phyloP scores from a whole-genome alignment of 2,113 vertebrate species.

The Zonotrichia leucophrys region DNA sequence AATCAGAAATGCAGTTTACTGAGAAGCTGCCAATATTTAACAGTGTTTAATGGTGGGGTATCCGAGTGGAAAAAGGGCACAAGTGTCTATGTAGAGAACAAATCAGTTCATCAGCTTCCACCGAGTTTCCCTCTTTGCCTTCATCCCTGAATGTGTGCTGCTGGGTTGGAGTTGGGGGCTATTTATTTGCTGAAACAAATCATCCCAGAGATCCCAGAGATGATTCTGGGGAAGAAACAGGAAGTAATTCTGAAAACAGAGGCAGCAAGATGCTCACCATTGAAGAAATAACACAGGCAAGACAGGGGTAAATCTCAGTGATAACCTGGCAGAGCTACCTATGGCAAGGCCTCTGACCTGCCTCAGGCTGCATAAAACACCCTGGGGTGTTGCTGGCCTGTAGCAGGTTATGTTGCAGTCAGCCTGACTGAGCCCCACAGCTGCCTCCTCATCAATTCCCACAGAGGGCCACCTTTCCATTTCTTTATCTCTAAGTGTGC shows the following conservation, averaged over 20 bases:
- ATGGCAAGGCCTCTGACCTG: accelerated
- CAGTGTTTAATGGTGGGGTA: background rate
- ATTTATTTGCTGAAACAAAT: background rate
- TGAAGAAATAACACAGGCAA: background rate
- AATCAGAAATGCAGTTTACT: background rate
- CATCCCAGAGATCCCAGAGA: background rate
- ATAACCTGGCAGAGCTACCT: background rate
- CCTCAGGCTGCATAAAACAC: background rate
- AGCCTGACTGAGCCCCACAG: accelerated
- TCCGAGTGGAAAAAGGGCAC: background rate
- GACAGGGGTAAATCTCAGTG: background rate
- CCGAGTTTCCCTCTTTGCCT: background rate
- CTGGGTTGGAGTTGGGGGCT: background rate
- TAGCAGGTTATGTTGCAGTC: background rate
- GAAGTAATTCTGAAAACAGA: background rate
- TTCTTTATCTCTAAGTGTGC: background rate
- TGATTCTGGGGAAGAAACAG: background rate
- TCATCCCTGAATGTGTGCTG: background rate
- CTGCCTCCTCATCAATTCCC: background rate
- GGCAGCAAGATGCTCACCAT: accelerated
- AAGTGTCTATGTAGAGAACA: background rate
- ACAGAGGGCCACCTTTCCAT: background rate
- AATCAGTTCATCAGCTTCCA: background rate
- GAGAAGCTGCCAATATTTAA: background rate
- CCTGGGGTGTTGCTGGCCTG: accelerated